Evolutionary conservation across 2,888 invertebrate species (phyloP), one percentile per base, ranked within the genome.

Genomic region (Mimumesa dahlbomi): DNA sequence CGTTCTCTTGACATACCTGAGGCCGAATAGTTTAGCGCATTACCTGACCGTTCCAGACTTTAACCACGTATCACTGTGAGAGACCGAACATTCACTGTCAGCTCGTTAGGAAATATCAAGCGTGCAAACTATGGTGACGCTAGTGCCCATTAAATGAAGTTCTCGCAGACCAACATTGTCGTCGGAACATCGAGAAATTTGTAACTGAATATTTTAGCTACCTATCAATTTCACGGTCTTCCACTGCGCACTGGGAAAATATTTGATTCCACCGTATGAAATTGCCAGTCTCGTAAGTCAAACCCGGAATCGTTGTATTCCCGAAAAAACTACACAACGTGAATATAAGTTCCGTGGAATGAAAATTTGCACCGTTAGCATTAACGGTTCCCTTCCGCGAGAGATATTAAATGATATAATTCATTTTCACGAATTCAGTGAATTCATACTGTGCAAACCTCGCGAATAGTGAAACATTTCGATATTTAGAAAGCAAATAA

Each of bases 101-200:
- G 66, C 69, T 69, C 59, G 69, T 69, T 69, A 69, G 69, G 66
- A 54, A 69, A 69, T 50, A 66, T 66, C 65, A 69, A 69, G 49
- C 69, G 36, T 16, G 53, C 43, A 38, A 49, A 54, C 65, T 66
- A 49, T 66, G 69, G 50, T 25, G 53, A 46, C 31, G 16, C 25
- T 4, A 49, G 43, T 22, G 65, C 59, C 66, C 42, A 69, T 69
- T 69, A 69, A 66, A 69, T 69, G 53, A 66, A 66, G 58, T 59
- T 48, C 49, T 36, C 9, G 58, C 21, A 31, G 53, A 58, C 59
- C 66, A 69, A 54, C 66, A 66, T 69, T 54, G 59, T 56, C n/a
- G 13, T 31, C n/a, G 48, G 53, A 54, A 69, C 53, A 49, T 29
- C 25, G 14, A 29, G 43, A 14, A 21, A 38, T 64, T 48, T 36